phyloP scores from a whole-genome alignment of 2,113 vertebrate species.

The Lepus europaeus region DNA sequence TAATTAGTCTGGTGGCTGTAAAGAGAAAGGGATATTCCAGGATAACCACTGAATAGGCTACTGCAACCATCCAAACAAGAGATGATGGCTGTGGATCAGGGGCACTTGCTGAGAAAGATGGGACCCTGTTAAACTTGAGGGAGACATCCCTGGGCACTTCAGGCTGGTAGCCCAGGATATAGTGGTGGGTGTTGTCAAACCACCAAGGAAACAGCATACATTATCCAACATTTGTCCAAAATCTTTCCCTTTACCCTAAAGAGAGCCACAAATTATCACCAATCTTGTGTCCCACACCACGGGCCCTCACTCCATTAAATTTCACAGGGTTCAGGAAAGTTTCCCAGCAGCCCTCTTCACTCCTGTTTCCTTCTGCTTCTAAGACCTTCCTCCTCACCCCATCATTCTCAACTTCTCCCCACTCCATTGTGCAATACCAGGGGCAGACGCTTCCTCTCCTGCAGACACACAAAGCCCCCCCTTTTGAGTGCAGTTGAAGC shows the following conservation, averaged over 20 bases:
- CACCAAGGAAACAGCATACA: not conserved
- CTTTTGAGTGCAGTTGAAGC: not conserved
- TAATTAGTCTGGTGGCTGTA: not conserved
- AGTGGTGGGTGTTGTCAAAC: too few species aligned
- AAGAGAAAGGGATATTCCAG: not conserved
- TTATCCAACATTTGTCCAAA: not conserved
- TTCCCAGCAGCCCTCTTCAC: not conserved
- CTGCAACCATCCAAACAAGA: not conserved
- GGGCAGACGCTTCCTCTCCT: not conserved
- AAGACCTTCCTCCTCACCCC: too few species aligned
- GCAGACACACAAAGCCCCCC: fast-evolving
- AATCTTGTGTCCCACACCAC: not conserved
- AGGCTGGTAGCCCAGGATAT: not conserved
- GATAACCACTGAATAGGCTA: not conserved
- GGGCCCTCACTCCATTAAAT: not conserved
- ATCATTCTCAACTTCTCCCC: too few species aligned
- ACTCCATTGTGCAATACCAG: fast-evolving
- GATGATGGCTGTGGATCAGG: too few species aligned
- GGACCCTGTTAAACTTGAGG: fast-evolving
- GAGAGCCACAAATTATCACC: not conserved
- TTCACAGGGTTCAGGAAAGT: not conserved
- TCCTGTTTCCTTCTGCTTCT: not conserved
- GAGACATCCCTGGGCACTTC: not conserved
- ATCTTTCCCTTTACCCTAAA: not conserved
- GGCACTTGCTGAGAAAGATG: not conserved